Base-by-base conservation (phyloP, 2,113 vertebrate species). In the Leucosticte australis region DNA sequence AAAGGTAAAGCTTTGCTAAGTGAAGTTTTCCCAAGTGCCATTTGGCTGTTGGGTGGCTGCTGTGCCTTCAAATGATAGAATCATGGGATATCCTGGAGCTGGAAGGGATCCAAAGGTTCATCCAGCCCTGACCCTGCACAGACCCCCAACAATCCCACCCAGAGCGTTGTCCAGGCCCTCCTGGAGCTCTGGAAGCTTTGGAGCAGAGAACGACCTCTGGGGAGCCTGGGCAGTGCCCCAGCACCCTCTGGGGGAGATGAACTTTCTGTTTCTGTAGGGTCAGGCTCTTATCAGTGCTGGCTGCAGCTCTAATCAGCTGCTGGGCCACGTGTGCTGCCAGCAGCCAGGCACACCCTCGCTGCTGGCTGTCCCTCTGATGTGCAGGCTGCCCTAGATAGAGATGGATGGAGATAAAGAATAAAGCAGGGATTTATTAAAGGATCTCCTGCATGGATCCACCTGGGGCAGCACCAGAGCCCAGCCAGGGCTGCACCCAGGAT, bases 151-250 rank as follows among this genome's bases (percentile, higher is more conserved):
- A 35, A 44, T 42, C 83, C 71, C 37, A 26, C 31, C 3, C 1
- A 8, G 20, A 42, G 44, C 6, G 0, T 5, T 31, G 26, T 14
- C 52, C 31, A 3, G 13, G 7, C 0, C 0, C 26, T 56, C 7
- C 62, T 26, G 52, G 52, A 42, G 71, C 52, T 49, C 30, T 8
- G 60, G 19, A 2, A 20, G n/a, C 10, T 28, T 42, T 44, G 62
- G 71, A 17, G 62, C 31, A 5, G 20, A 33, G 52, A 2, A 4
- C 3, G 2, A 2, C 3, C 42, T 13, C 42, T 20, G n/a, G 35
- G 23, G 23, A 64, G 41, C 21, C 50, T 26, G 63, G 18, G 7
- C 19, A 28, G 35, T 30, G 26, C 44, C 35, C 20, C 26, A 28
- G 8, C 53, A 76, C 21, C 35, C 31, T 57, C 35, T 21, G 12